Percentiles rank a stretch among this genome's conserved stretches.
These are phyloP conservation scores for Thunnus albacares DNA, from an alignment of 2,797 vertebrate genomes.

Conservation along the genomic window DNA sequence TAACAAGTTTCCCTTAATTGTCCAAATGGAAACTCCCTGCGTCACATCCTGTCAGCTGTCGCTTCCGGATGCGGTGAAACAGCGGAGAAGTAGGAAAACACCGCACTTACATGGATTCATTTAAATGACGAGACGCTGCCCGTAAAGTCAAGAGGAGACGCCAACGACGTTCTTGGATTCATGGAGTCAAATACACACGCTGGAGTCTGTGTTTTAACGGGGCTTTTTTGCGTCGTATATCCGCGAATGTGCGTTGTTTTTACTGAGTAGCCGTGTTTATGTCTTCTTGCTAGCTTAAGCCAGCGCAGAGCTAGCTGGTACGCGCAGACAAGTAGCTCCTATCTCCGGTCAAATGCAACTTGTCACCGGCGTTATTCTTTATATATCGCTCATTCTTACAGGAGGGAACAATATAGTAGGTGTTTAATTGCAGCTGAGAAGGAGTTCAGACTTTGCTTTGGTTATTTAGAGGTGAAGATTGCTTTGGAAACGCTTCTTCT, in stretches of 20 bases:
- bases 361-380: neutral
- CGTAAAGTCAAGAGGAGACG: constrained; percentile 18
- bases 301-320: constrained; percentile 68
- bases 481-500: neutral
- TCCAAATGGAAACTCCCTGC: constrained; percentile 51
- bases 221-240: neutral
- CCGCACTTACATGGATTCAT: constrained; percentile 69
- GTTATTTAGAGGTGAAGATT: neutral
- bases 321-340: constrained; percentile 34
- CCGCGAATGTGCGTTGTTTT: constrained; percentile 40
- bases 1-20: constrained; percentile 62
- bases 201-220: neutral
- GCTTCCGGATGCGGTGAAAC: constrained; percentile 83
- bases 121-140: constrained; percentile 61
- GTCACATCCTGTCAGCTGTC: constrained; percentile 77
- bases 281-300: constrained; percentile 76
- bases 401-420: neutral
- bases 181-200: neutral
- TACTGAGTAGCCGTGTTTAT: constrained; percentile 64
- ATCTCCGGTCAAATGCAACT: constrained; percentile 8
- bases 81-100: constrained; percentile 67
- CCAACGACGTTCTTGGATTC: neutral
- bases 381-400: neutral
- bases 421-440: neutral
- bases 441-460: constrained; percentile 15